Conservation (phyloP, 2,113 vertebrate species). For the Elgaria multicarinata region DNA sequence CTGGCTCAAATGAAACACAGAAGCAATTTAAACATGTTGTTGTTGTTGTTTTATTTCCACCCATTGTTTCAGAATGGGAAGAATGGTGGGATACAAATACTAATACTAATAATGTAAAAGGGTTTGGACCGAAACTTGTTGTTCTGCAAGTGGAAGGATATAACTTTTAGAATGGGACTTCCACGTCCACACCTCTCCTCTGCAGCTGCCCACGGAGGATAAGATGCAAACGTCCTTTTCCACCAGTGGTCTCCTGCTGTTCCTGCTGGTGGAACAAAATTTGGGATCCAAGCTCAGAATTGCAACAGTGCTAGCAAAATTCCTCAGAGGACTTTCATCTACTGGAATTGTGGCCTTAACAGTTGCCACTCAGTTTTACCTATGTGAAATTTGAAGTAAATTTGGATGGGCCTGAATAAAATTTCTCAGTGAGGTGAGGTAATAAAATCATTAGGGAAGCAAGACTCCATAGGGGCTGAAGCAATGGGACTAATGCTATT, state of each 20-base stretch:
- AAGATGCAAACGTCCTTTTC: too few species aligned
- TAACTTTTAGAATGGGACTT: too few species aligned
- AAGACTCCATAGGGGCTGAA: neutral
- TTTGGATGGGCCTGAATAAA: neutral
- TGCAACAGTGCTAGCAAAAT: neutral
- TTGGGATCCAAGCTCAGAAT: neutral
- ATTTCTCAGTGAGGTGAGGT: neutral
- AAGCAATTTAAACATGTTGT: neutral
- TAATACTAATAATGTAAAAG: too few species aligned
- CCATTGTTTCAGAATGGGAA: too few species aligned
- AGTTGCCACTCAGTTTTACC: neutral
- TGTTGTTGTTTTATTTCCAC: too few species aligned
- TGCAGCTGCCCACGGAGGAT: too few species aligned
- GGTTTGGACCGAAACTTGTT: too few species aligned
- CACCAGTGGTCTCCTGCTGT: too few species aligned
- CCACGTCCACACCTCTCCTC: too few species aligned
- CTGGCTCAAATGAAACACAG: neutral
- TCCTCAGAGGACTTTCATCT: neutral
- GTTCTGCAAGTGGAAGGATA: too few species aligned
- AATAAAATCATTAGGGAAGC: neutral
- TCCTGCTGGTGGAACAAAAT: too few species aligned
- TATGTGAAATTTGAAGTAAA: neutral
- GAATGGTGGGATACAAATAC: too few species aligned
- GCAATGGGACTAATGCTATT: neutral
- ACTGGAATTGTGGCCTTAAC: neutral